These are phyloP conservation scores for Mythimna ferrago DNA, from an alignment of 2,888 invertebrate genomes.

Conservation along the genomic window DNA sequence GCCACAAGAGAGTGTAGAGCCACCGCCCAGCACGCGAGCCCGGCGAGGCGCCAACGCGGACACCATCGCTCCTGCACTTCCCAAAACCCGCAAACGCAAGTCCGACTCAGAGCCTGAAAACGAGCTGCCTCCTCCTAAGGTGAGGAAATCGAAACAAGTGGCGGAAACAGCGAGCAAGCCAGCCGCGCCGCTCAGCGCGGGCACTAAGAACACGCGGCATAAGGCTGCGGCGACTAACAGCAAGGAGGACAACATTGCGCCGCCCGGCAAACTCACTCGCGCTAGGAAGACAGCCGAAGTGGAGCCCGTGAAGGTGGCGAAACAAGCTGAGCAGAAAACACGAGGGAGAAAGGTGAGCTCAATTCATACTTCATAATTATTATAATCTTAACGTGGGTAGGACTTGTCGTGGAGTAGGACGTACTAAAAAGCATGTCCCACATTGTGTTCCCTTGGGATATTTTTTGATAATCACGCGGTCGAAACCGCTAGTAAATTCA, in stretches of 20 bases:
- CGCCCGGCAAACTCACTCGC: constrained; percentile 24
- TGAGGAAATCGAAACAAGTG: constrained; percentile 51
- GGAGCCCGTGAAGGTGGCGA: constrained; percentile 16
- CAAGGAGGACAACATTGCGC: background rate
- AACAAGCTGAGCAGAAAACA: constrained; percentile 25
- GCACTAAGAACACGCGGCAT: constrained; percentile 30
- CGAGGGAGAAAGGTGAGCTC: constrained; percentile 63
- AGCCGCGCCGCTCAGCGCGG: constrained; percentile 9
- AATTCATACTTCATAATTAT: background rate
- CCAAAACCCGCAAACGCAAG: constrained; percentile 64
- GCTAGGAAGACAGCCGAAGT: background rate
- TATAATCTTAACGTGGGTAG: no score
- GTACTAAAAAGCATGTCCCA: no score
- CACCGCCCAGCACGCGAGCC: constrained; percentile 45
- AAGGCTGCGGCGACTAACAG: constrained; percentile 5
- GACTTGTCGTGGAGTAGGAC: no score
- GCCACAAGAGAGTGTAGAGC: constrained; percentile 55
- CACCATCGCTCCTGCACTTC: no score
- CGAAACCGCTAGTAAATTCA: no score
- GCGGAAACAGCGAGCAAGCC: constrained; percentile 16
- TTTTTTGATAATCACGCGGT: no score
- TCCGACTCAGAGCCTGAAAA: constrained; percentile 42
- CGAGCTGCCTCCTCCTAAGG: constrained; percentile 63
- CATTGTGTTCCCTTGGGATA: no score
- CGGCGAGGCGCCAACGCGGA: constrained; percentile 39